Base-by-base conservation (phyloP, 2,888 invertebrate genomes). In the Pedicia rivosa region DNA sequence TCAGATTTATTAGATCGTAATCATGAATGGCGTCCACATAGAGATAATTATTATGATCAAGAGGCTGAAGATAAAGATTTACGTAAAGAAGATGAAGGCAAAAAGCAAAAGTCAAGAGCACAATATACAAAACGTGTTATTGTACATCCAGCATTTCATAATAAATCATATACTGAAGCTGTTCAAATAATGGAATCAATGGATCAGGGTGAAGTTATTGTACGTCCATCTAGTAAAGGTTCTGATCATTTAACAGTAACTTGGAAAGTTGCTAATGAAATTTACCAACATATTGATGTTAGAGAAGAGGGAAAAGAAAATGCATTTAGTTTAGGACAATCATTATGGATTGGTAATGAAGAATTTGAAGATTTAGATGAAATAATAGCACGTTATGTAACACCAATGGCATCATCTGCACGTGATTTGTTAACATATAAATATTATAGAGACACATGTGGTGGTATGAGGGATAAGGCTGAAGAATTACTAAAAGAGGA, bases 351-450 rank as follows among this genome's bases (percentile, higher is more conserved):
- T 48, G 79, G 78, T 24, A 77, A 72, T 42, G 87, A 94, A 50
- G 92, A 94, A 53, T 98, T 91, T 59, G 98, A 99, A 64, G 98
- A 99, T 63, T 65, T 99, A 22, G 98, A 99, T 60, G 98, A 99
- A 76, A 98, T 99, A 41, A 87, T 99, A 38, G 95, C 97, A 0
- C 74, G 97, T 9, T 76, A 91, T 62, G 80, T 99, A 5, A 91
- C 87, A 41, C 98, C 97, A 0, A 94, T 98, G 94, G 94, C 95
- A 1, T 74, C 82, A 0, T 81, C 80, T 52, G 91, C 88, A 0
- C 71, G 92, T 3, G 98, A 99, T 54, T 67, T 98, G 26, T 64
- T 92, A 36, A 73, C 78, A 27, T 94, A 91, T 63, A 91, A 91
- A 53, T 94, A 95, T 59, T 94, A 81, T 61, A 74, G 76, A 46